phyloP scores from a whole-genome alignment of 23 tunicate genomes.

The Ciona savignyi region DNA sequence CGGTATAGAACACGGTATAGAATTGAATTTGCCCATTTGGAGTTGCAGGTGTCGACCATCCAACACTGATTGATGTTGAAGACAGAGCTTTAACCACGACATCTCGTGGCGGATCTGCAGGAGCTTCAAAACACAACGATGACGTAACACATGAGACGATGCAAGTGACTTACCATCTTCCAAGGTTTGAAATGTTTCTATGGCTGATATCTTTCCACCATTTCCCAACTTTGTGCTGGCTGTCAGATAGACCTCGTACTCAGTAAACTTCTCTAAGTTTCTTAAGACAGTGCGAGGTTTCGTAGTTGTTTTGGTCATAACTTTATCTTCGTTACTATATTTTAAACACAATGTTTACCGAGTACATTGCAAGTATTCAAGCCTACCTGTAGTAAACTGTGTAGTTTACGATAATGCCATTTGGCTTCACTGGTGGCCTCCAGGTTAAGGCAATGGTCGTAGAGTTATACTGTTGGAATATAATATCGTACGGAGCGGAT shows the following conservation, averaged over 20 bases:
- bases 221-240: background rate
- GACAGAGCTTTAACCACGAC: constrained; percentile 28
- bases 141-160: too few species aligned
- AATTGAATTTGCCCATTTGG: constrained; percentile 43
- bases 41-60: constrained; percentile 34
- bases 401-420: constrained; percentile 17
- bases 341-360: too few species aligned
- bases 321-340: background rate
- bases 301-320: background rate
- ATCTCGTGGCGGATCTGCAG: constrained; percentile 47
- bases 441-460: constrained; percentile 12
- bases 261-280: background rate
- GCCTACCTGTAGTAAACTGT: background rate
- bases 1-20: constrained; percentile 24
- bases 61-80: constrained; percentile 52
- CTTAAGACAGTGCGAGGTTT: background rate
- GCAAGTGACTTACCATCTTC: background rate
- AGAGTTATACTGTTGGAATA: background rate
- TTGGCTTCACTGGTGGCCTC: constrained; percentile 30
- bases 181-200: background rate
- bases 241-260: background rate
- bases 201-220: background rate
- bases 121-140: too few species aligned
- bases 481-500: background rate
- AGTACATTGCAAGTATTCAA: background rate